These are phyloP conservation scores for Botia almorhae DNA, from an alignment of 2,797 vertebrate species.

Conservation along the genomic window DNA sequence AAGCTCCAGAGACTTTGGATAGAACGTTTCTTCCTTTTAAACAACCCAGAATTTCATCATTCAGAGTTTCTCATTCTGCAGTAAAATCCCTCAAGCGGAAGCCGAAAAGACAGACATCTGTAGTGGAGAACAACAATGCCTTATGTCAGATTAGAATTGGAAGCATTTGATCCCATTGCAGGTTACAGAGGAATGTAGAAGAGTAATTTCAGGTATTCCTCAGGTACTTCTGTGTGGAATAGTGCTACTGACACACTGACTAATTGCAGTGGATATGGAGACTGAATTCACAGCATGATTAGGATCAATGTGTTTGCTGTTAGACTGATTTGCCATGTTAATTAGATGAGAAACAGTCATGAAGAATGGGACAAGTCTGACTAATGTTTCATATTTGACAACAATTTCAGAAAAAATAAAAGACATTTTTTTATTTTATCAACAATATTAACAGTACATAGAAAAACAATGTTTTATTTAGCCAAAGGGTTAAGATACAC, in stretches of 20 bases:
- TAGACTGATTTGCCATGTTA: constrained; percentile 1
- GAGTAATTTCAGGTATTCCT: not conserved
- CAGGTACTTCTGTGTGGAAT: not conserved
- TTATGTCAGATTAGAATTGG: not conserved
- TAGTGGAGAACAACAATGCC: not conserved
- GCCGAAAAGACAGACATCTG: not conserved
- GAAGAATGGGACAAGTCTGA: not conserved
- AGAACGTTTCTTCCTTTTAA: not conserved
- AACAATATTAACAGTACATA: not conserved
- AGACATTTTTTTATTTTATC: not conserved
- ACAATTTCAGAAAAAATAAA: not conserved
- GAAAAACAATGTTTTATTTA: not conserved
- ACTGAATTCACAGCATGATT: not conserved
- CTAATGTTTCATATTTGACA: not conserved
- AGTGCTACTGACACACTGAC: not conserved
- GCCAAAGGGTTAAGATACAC: not conserved
- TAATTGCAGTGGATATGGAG: not conserved
- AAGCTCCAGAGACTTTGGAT: not conserved
- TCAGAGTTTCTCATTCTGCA: not conserved
- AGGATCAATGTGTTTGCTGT: constrained; percentile 1
- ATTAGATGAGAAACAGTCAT: not conserved
- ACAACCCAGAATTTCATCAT: constrained; percentile 2
- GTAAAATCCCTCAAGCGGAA: not conserved
- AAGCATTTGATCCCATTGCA: not conserved
- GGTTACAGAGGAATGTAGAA: not conserved